Evolutionary conservation across 2,888 invertebrate genomes (phyloP), one percentile per base, ranked within the genome.

Genomic region (Odontocolon sp.): DNA sequence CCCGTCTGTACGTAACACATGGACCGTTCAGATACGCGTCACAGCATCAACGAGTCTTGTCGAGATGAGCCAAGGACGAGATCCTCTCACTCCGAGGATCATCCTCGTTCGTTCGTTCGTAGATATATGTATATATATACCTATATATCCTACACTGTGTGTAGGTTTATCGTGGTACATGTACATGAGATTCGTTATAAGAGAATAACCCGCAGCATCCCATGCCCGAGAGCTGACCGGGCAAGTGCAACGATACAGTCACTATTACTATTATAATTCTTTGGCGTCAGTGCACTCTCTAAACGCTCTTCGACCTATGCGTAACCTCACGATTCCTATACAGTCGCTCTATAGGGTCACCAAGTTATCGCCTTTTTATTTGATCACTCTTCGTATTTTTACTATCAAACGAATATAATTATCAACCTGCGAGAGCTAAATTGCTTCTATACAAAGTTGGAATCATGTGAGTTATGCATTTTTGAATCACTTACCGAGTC

Each of bases 21-120:
- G n/a, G n/a, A 36, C 14, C 36, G 50, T 26, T 14, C 16, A 50
- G n/a, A 38, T 38, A 26, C 54, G 57, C 76, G 71, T 71, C 67
- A 56, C 67, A 57, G 18, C 56, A 50, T 54, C 63, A 68, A 56
- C 64, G 45, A 54, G 54, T 45, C 54, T 63, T 28, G 52, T 16
- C 50, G 67, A 56, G 54, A 57, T 11, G 73, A 80, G 72, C 80
- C 85, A 86, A 86, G 85, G 85, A 85, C 86, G 81, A 80, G 75
- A 79, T 78, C 73, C 73, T 80, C 77, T 81, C 76, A 78, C 80
- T 80, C 63, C 59, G 52, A 56, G 72, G 64, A 73, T 77, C 77
- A 67, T 77, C 61, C 67, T 70, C 50, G 40, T 68, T 47, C 61
- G 63, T 50, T 23, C 31, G n/a, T 40, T n/a, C 54, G 28, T 28